phyloP scores from a whole-genome alignment of 2,888 invertebrate genomes.

The Prosopocoilus inquinatus region DNA sequence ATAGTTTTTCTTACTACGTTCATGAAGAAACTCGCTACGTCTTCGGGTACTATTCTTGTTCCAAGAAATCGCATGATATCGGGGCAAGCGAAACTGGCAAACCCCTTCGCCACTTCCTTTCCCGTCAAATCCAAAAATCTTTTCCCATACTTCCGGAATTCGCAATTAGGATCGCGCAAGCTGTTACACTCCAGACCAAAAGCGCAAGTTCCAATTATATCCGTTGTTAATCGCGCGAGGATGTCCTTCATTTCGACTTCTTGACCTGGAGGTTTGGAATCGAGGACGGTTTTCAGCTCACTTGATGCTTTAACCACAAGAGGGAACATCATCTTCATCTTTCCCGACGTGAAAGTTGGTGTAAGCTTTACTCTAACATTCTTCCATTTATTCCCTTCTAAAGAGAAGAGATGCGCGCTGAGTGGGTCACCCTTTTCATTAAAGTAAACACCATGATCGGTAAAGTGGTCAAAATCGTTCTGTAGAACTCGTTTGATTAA shows the following conservation, averaged over 20 bases:
- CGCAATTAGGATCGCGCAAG: conserved; percentile 11
- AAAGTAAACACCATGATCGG: conserved; percentile 58
- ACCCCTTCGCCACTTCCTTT: conserved; percentile 7
- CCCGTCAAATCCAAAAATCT: conserved; percentile 16
- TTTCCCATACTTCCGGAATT: conserved; percentile 9
- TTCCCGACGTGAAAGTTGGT: conserved; percentile 25
- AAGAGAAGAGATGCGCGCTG: conserved; percentile 57
- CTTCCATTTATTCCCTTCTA: conserved; percentile 60
- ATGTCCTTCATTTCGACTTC: conserved; percentile 9
- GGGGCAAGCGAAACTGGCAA: conserved; percentile 21
- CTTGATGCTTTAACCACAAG: conserved; percentile 14
- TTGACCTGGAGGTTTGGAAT: not conserved
- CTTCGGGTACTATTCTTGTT: conserved; percentile 20
- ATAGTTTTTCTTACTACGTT: conserved; percentile 35
- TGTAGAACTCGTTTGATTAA: conserved; percentile 49
- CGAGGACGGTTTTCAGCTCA: conserved; percentile 11
- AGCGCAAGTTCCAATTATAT: conserved; percentile 12
- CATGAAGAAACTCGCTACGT: conserved; percentile 37
- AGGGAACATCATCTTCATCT: conserved; percentile 26
- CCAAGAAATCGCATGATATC: conserved; percentile 22
- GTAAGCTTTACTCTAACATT: conserved; percentile 19
- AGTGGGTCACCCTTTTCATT: conserved; percentile 59
- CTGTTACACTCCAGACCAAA: conserved; percentile 16
- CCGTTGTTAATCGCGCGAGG: conserved; percentile 12
- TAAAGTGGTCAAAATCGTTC: conserved; percentile 59